phyloP scores from a whole-genome alignment of 1,140 invertebrate species.

The Stegodyphus dumicola region DNA sequence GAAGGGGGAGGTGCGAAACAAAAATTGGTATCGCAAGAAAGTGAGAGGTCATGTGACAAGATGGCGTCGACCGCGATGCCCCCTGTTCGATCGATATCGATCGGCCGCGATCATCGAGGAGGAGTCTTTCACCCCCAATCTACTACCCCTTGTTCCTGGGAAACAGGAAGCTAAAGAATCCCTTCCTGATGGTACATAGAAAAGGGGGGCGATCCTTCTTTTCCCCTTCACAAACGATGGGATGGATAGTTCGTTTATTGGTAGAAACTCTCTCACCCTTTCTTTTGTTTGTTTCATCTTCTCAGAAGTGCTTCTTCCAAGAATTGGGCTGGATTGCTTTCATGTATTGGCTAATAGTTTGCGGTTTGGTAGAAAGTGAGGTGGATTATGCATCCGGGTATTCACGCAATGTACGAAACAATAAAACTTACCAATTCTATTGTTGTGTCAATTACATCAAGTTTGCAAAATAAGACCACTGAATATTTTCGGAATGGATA shows the following conservation, averaged over 20 bases:
- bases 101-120: constrained; percentile 12
- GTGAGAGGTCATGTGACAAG: constrained; percentile 56
- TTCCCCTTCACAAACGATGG: neutral
- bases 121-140: neutral
- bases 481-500: too few relatives aligned
- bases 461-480: too few relatives aligned
- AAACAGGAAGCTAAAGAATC: constrained; percentile 26
- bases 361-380: too few relatives aligned
- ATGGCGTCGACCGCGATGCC: constrained; percentile 51
- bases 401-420: too few relatives aligned
- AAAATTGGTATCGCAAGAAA: constrained; percentile 36
- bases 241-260: too few relatives aligned
- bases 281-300: neutral
- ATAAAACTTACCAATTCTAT: too few relatives aligned
- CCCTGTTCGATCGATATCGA: constrained; percentile 46
- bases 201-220: neutral
- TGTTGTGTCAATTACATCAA: too few relatives aligned
- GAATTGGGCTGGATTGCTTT: too few relatives aligned
- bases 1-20: neutral
- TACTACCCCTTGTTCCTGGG: constrained; percentile 17
- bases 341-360: too few relatives aligned
- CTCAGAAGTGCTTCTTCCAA: too few relatives aligned
- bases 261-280: neutral
- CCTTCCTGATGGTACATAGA: neutral
- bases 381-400: too few relatives aligned